These are phyloP conservation scores for Microcebus lehilahytsara DNA, from an alignment of 2,113 vertebrate genomes.

Conservation along the genomic window DNA sequence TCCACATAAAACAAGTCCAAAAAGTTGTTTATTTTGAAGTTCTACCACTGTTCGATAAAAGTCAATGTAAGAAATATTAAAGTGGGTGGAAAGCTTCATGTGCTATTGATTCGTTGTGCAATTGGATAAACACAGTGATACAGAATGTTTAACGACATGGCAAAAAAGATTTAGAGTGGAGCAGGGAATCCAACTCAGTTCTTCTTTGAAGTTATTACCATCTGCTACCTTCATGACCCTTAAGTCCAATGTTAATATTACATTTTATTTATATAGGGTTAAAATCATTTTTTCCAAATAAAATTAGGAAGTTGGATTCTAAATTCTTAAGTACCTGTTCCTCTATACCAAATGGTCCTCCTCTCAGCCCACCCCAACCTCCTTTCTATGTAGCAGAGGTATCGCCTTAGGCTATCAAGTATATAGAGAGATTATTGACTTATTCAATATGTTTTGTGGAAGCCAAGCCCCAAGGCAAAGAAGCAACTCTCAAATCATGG, in stretches of 20 bases:
- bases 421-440: background rate
- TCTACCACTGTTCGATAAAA: slow-evolving; percentile 44
- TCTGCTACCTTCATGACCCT: background rate
- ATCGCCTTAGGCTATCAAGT: background rate
- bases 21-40: slow-evolving; percentile 49
- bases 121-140: slow-evolving; percentile 19
- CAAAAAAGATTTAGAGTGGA: background rate
- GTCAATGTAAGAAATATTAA: slow-evolving; percentile 54
- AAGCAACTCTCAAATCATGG: background rate
- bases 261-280: background rate
- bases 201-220: background rate
- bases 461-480: background rate
- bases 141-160: background rate
- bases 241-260: background rate
- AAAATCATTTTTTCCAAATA: background rate
- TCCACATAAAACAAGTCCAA: background rate
- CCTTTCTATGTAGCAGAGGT: background rate
- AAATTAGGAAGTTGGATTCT: background rate
- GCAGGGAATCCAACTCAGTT: background rate
- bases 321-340: background rate
- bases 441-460: background rate
- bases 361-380: background rate
- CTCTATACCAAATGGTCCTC: background rate
- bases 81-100: slow-evolving; percentile 40
- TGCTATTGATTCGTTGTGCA: slow-evolving; percentile 21